Evolutionary conservation across 2,888 invertebrate genomes (phyloP).

Genomic region (Leptothorax acervorum): DNA sequence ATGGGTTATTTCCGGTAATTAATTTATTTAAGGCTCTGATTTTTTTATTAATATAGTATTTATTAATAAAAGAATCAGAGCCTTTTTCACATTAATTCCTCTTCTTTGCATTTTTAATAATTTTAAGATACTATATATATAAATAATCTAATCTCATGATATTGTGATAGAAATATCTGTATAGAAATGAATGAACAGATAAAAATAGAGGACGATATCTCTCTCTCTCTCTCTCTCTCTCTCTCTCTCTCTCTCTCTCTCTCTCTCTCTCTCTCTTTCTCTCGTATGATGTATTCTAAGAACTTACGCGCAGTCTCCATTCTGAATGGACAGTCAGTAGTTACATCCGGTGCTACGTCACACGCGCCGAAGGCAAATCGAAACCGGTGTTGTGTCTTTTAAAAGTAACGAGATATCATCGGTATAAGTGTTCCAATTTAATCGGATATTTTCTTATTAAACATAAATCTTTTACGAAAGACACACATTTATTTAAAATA

Average conservation of each 20-base stretch:
- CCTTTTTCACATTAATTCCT: neutral
- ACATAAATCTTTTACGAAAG: neutral
- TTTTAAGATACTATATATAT: neutral
- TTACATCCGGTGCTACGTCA: conserved; percentile 69
- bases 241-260: neutral
- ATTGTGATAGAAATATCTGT: conserved; percentile 7
- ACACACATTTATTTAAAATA: neutral
- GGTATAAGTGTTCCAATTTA: neutral
- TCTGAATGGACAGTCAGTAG: conserved; percentile 66
- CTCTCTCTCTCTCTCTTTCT: neutral
- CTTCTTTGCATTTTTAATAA: neutral
- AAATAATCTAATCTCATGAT: neutral
- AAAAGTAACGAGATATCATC: conserved; percentile 54
- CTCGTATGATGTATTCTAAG: conserved; percentile 16
- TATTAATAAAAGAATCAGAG: too few species aligned
- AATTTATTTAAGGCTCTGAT: neutral
- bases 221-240: neutral
- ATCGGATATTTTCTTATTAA: neutral
- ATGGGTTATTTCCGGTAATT: conserved; percentile 22
- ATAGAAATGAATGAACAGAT: neutral
- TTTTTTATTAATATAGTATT: neutral
- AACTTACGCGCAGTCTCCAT: conserved; percentile 21
- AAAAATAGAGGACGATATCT: conserved; percentile 14
- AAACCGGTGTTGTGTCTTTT: conserved; percentile 64
- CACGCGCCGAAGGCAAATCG: conserved; percentile 65